Conservation (phyloP, 2,113 vertebrate genomes). For the Colinus virginianus region DNA sequence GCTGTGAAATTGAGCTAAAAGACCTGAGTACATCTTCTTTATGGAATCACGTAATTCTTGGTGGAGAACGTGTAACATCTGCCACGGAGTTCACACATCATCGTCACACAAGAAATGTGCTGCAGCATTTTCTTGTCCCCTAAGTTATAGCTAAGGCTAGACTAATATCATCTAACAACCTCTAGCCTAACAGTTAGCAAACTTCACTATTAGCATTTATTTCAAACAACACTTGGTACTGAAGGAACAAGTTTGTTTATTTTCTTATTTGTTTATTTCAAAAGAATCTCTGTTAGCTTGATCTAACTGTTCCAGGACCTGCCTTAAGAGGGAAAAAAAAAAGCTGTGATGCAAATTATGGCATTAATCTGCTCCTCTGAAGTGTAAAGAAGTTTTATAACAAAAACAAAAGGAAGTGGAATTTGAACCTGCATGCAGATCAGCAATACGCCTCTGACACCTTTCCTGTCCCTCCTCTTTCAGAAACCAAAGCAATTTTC, state of each 20-base stretch:
- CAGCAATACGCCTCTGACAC: background rate
- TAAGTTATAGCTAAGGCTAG: background rate
- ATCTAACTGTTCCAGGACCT: background rate
- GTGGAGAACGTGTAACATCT: background rate
- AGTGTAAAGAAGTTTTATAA: constrained; percentile 1
- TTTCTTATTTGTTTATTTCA: constrained; percentile 31
- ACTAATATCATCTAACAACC: background rate
- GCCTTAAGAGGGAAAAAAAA: background rate
- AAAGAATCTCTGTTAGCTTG: background rate
- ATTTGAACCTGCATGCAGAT: background rate
- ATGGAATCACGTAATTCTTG: background rate
- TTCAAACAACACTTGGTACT: constrained; percentile 5
- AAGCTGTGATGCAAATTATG: background rate
- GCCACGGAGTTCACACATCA: background rate
- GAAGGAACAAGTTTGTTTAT: constrained; percentile 35
- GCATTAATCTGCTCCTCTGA: background rate
- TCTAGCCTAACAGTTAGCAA: constrained; percentile 3
- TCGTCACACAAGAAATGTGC: background rate
- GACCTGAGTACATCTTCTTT: background rate
- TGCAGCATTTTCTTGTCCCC: background rate
- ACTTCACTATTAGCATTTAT: background rate
- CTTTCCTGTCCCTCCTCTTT: constrained; percentile 22
- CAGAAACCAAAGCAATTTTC: constrained; percentile 38
- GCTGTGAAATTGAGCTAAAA: constrained; percentile 20
- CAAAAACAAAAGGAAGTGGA: constrained; percentile 2